Conservation (phyloP, 2,797 vertebrate species). For the Acipenser oxyrinchus region DNA sequence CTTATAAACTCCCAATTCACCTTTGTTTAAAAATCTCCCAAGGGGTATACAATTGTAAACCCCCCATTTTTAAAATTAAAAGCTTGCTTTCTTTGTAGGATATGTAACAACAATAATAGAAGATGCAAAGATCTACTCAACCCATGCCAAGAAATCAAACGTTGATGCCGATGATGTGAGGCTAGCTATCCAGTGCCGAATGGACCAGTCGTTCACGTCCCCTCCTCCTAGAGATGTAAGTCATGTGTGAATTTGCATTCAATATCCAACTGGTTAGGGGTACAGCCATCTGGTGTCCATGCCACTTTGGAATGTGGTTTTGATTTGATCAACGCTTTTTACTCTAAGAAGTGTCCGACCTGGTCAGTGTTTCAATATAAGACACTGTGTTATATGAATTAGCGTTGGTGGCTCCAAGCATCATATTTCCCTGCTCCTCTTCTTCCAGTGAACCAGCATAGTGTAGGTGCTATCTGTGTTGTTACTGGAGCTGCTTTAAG, state of each 20-base stretch:
- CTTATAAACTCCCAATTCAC: too few species aligned
- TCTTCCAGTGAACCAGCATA: too few species aligned
- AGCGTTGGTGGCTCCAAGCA: too few species aligned
- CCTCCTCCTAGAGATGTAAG: slow-evolving; percentile 82
- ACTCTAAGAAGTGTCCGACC: background rate
- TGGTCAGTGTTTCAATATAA: background rate
- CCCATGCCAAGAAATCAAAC: slow-evolving; percentile 86
- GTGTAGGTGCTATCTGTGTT: too few species aligned
- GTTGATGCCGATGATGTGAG: slow-evolving; percentile 90
- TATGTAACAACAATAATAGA: slow-evolving; percentile 93
- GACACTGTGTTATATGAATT: too few species aligned
- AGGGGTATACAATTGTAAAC: too few species aligned
- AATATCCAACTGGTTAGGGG: background rate
- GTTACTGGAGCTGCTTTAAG: too few species aligned
- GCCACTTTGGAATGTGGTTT: background rate
- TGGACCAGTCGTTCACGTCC: slow-evolving; percentile 87
- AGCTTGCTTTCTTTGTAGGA: slow-evolving; percentile 43
- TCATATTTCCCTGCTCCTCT: too few species aligned
- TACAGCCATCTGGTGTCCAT: background rate
- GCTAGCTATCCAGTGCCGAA: slow-evolving; percentile 86
- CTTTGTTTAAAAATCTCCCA: too few species aligned
- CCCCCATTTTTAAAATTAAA: too few species aligned
- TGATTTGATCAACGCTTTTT: background rate
- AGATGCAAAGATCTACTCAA: slow-evolving; percentile 90
- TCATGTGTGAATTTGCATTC: background rate